A percentile compares a stretch with the other conserved stretches of the same genome.
Evolutionary conservation across 1,140 invertebrate genomes (phyloP).

Genomic region (Cherax destructor): DNA sequence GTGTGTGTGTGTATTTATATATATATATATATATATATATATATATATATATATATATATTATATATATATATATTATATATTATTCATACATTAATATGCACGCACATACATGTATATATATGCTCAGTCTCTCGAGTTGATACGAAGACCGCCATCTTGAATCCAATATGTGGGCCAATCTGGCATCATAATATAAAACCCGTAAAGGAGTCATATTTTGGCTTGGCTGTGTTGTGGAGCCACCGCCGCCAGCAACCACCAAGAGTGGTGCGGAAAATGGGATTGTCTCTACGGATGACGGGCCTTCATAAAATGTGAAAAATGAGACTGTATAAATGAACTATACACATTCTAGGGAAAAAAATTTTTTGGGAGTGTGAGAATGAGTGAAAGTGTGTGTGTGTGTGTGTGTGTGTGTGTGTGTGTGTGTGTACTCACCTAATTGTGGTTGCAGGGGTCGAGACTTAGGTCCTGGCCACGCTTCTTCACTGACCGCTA

Average conservation of each 20-base stretch:
- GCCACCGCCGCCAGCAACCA: neutral
- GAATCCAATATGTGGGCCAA: constrained; percentile 1
- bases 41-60: too few species aligned
- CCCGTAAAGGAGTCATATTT: constrained; percentile 8
- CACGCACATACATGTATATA: too few species aligned
- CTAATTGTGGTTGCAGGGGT: too few species aligned
- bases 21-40: too few species aligned
- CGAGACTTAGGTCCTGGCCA: too few species aligned
- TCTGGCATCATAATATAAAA: constrained; percentile 11
- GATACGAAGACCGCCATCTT: neutral
- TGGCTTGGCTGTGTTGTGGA: neutral
- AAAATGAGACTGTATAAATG: neutral
- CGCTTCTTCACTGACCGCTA: too few species aligned
- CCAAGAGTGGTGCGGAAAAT: neutral
- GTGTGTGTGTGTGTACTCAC: too few species aligned
- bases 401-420: neutral
- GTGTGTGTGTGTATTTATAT: too few species aligned
- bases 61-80: too few species aligned
- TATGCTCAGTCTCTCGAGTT: too few species aligned
- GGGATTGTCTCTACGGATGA: neutral
- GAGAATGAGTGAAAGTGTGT: too few species aligned
- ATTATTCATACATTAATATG: too few species aligned
- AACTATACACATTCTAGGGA: neutral
- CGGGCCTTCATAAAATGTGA: neutral
- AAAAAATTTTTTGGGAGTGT: neutral